A percentile compares a stretch with the other conserved stretches of the same genome.
phyloP scores from a whole-genome alignment of 2,797 vertebrate genomes.

The Phaenicophaeus curvirostris region DNA sequence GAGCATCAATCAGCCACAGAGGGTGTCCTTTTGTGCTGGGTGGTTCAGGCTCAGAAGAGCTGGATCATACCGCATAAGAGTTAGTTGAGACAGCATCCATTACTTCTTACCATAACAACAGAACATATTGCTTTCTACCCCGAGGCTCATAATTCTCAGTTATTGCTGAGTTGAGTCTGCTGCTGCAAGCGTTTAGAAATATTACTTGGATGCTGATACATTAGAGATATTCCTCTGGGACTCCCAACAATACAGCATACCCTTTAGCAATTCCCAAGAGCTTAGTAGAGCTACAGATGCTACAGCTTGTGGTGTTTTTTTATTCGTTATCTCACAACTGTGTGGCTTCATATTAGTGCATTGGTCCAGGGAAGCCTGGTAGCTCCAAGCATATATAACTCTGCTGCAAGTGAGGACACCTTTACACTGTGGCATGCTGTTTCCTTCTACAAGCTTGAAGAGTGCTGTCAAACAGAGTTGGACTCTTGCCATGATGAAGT shows the following conservation, averaged over 20 bases:
- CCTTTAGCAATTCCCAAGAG: background rate
- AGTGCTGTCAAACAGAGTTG: background rate
- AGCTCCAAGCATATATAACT: background rate
- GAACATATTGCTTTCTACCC: background rate
- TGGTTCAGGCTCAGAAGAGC: background rate
- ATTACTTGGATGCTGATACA: background rate
- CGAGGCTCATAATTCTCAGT: background rate
- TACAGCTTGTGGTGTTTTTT: background rate
- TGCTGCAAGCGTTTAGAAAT: slow-evolving; percentile 19
- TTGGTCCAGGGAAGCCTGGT: background rate
- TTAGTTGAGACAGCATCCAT: background rate
- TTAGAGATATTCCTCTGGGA: background rate
- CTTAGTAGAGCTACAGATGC: background rate
- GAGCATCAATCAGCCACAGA: background rate
- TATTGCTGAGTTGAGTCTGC: background rate
- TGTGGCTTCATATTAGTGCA: background rate
- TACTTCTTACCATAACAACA: background rate
- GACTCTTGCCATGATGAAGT: fast-evolving
- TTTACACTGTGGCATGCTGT: background rate
- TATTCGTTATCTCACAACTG: background rate
- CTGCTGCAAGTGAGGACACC: background rate
- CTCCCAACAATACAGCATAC: background rate
- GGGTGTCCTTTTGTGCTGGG: background rate
- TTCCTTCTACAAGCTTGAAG: background rate
- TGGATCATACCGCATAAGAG: fast-evolving